Evolutionary conservation across 2,113 vertebrate species (phyloP).

Genomic region (Crotalus horridus): DNA sequence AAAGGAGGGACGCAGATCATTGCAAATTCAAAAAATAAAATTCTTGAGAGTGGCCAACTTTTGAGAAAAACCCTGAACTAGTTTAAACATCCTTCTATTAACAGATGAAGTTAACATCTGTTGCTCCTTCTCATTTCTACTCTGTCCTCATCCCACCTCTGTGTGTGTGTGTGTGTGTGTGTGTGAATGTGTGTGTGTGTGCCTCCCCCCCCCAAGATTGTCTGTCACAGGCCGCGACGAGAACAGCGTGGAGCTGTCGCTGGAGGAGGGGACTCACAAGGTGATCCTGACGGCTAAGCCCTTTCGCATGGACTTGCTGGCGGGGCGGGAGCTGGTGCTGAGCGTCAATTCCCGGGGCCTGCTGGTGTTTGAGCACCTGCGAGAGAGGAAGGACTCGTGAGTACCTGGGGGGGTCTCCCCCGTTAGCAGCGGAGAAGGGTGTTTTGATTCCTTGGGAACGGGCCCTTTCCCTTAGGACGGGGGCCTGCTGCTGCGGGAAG

Average conservation of each 20-base stretch:
- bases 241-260: conserved; percentile 80
- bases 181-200: no score
- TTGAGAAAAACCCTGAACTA: neutral
- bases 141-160: neutral
- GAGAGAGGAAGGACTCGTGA: conserved; percentile 89
- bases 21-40: no score
- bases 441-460: neutral
- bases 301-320: conserved; percentile 87
- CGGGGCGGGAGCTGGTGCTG: conserved; percentile 80
- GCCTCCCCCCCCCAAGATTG: conserved; percentile 63
- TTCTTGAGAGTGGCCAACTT: neutral
- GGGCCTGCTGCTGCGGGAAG: neutral
- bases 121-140: neutral
- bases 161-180: neutral
- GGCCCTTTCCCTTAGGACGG: no score
- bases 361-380: conserved; percentile 84
- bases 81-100: no score
- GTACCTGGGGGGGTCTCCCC: conserved; percentile 37
- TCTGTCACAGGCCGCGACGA: conserved; percentile 81
- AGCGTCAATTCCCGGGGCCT: conserved; percentile 90
- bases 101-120: neutral
- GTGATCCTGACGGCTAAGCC: conserved; percentile 82
- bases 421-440: neutral
- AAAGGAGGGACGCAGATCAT: no score
- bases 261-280: conserved; percentile 75